Evolutionary conservation across 2,113 vertebrate species (phyloP).

Genomic region (Gambusia holbrooki): DNA sequence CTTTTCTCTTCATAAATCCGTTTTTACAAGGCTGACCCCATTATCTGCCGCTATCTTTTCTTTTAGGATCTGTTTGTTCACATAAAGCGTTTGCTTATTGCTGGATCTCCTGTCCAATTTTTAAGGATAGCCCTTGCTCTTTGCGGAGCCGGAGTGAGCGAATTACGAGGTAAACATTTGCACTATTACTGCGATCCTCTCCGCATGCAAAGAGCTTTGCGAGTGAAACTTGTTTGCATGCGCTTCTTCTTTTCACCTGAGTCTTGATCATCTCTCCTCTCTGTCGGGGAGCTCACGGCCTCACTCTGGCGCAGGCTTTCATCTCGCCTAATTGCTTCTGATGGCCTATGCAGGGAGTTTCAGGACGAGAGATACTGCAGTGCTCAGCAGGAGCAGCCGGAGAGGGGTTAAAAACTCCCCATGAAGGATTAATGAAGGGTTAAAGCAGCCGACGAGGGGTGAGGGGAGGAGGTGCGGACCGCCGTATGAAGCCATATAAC

Average conservation of each 20-base stretch:
- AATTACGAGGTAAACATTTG: background rate
- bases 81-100: constrained; percentile 31
- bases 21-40: constrained; percentile 8
- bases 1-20: constrained; percentile 32
- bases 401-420: constrained; percentile 43
- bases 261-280: constrained; percentile 53
- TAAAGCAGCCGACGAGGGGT: constrained; percentile 60
- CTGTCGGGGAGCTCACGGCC: constrained; percentile 47
- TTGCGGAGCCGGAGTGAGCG: background rate
- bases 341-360: constrained; percentile 61
- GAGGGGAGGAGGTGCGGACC: constrained; percentile 30
- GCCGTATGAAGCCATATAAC: constrained; percentile 16
- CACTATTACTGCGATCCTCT: constrained; percentile 17
- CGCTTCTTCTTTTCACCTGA: constrained; percentile 67
- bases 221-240: constrained; percentile 65
- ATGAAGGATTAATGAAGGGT: constrained; percentile 64
- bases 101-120: constrained; percentile 10
- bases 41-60: constrained; percentile 29
- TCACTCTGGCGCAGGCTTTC: constrained; percentile 60
- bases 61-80: constrained; percentile 30
- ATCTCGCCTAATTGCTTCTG: constrained; percentile 75
- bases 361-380: constrained; percentile 10
- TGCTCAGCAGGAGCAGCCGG: constrained; percentile 7
- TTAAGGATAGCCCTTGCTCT: constrained; percentile 12
- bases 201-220: constrained; percentile 23